phyloP scores from a whole-genome alignment of 2,797 vertebrate species.

The Tokudaia tokunoshimensis region DNA sequence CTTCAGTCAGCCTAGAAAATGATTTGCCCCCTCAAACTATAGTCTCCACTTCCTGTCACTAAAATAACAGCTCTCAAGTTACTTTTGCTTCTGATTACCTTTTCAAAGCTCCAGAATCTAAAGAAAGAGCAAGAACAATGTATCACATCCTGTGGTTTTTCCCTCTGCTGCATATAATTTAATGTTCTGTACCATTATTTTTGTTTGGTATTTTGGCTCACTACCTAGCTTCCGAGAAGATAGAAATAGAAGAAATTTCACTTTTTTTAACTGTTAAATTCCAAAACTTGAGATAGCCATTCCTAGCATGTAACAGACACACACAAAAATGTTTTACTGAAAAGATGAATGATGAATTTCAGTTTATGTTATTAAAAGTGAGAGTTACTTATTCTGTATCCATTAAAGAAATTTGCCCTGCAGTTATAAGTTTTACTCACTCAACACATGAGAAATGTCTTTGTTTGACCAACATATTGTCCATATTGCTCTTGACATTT shows the following conservation, averaged over 20 bases:
- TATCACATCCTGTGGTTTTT: not conserved
- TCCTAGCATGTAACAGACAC: not conserved
- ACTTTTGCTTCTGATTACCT: not conserved
- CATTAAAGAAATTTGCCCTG: not conserved
- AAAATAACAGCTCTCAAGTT: not conserved
- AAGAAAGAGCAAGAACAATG: not conserved
- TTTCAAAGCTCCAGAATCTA: not conserved
- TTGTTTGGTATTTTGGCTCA: not conserved
- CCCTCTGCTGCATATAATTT: not conserved
- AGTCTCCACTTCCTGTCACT: not conserved
- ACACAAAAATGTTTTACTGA: not conserved
- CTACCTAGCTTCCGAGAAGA: not conserved
- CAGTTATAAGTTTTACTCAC: not conserved
- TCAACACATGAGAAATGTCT: not conserved
- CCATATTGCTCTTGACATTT: not conserved
- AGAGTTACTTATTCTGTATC: not conserved
- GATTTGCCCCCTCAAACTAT: not conserved
- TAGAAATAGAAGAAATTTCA: not conserved
- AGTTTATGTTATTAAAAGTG: not conserved
- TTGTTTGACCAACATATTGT: conserved; percentile 4
- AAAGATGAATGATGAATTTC: not conserved
- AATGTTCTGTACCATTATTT: not conserved
- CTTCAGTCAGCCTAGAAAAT: not conserved
- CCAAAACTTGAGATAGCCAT: not conserved
- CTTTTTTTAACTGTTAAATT: not conserved